Percentiles rank a stretch among this genome's conserved stretches.
phyloP scores from a whole-genome alignment of 2,888 invertebrate species.

The Unio pictorum region DNA sequence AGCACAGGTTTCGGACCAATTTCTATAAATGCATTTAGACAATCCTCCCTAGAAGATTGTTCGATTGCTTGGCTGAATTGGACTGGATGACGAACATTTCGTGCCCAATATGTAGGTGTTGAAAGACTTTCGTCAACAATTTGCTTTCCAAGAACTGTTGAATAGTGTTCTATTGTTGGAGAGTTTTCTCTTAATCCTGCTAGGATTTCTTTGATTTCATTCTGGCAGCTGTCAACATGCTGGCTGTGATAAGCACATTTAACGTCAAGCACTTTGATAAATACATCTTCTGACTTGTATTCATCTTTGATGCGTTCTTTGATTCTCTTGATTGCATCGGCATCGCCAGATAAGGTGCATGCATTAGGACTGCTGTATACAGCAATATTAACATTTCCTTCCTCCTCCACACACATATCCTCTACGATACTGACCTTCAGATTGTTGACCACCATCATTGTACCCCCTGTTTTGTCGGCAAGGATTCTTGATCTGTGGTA shows the following conservation, averaged over 20 bases:
- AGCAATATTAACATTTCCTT: constrained; percentile 23
- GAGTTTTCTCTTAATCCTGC: constrained; percentile 13
- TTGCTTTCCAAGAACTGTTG: constrained; percentile 45
- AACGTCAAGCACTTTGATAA: constrained; percentile 34
- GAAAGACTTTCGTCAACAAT: constrained; percentile 19
- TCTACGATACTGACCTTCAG: constrained; percentile 15
- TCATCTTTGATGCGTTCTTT: constrained; percentile 19
- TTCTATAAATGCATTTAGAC: constrained; percentile 48
- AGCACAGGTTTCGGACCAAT: constrained; percentile 56
- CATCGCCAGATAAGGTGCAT: constrained; percentile 45
- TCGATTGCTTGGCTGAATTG: constrained; percentile 38
- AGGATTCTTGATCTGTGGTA: constrained; percentile 33
- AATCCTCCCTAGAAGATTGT: constrained; percentile 11
- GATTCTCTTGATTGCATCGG: constrained; percentile 21
- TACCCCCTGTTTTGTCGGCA: constrained; percentile 25
- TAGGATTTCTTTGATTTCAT: constrained; percentile 25
- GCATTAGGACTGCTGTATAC: constrained; percentile 36
- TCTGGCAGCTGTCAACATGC: constrained; percentile 31
- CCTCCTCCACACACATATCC: constrained; percentile 7
- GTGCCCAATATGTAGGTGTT: constrained; percentile 48
- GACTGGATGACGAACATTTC: constrained; percentile 51
- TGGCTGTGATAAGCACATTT: constrained; percentile 56
- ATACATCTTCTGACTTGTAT: constrained; percentile 5
- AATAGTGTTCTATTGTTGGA: constrained; percentile 32
- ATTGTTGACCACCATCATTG: constrained; percentile 43